These are phyloP conservation scores for Eulemur coronatus DNA, from an alignment of 2,797 vertebrate species.

Conservation along the genomic window DNA sequence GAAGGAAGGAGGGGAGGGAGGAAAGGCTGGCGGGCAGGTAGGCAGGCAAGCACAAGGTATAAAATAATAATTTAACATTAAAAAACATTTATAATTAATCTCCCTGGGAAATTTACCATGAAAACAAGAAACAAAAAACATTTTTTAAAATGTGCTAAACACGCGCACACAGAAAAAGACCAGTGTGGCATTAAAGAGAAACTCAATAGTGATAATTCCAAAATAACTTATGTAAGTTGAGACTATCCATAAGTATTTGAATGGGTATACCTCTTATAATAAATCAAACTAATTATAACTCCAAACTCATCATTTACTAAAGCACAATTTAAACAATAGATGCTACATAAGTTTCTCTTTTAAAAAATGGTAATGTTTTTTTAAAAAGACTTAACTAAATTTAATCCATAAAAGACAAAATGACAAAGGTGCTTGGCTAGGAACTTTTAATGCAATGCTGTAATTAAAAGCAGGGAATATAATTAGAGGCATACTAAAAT, in stretches of 20 bases:
- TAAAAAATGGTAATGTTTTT: neutral
- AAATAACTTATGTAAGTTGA: slow-evolving; percentile 15
- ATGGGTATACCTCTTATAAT: neutral
- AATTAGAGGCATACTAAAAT: slow-evolving; percentile 14
- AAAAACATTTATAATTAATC: neutral
- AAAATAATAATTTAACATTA: slow-evolving; percentile 11
- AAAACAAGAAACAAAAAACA: slow-evolving; percentile 18
- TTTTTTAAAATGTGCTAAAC: neutral
- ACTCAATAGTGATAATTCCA: neutral
- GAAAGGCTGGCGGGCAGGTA: neutral
- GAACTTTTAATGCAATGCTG: neutral
- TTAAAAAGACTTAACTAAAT: neutral
- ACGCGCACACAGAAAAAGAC: neutral
- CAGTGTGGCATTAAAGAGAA: neutral
- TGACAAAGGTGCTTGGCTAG: slow-evolving; percentile 20
- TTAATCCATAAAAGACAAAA: slow-evolving; percentile 42
- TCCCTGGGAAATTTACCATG: neutral
- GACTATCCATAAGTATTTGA: neutral
- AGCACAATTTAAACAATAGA: slow-evolving; percentile 13
- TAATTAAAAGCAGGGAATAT: slow-evolving; percentile 26
- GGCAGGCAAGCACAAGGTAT: neutral
- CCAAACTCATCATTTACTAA: slow-evolving; percentile 27
- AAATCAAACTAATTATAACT: slow-evolving; percentile 22
- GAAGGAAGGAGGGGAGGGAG: neutral
- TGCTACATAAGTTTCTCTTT: neutral